Percentiles rank a stretch among this genome's conserved stretches.
Evolutionary conservation across 2,888 invertebrate species (phyloP).

Genomic region (Amblyteles armatorius): DNA sequence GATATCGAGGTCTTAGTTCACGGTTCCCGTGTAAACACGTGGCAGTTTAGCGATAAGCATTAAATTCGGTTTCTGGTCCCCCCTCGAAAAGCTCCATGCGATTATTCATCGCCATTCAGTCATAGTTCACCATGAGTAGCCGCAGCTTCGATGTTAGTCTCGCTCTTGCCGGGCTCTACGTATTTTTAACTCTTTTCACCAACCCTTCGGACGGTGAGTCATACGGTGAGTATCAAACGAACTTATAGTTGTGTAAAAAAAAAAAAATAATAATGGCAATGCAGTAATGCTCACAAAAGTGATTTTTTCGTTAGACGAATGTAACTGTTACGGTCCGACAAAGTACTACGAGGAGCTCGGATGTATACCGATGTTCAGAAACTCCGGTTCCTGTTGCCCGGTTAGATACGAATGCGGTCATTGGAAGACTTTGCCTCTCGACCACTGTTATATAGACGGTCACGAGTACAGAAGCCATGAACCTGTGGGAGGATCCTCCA

Average conservation of each 20-base stretch:
- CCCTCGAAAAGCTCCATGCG: background rate
- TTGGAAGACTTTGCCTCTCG: slow-evolving; percentile 62
- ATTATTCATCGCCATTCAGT: background rate
- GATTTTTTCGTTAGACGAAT: slow-evolving; percentile 50
- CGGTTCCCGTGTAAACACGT: background rate
- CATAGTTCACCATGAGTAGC: background rate
- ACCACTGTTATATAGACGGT: slow-evolving; percentile 76
- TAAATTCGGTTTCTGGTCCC: background rate
- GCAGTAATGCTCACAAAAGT: background rate
- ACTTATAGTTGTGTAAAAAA: background rate
- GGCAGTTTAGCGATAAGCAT: background rate
- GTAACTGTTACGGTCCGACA: slow-evolving; percentile 76
- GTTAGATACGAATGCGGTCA: slow-evolving; percentile 75
- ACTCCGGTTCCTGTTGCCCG: slow-evolving; percentile 74
- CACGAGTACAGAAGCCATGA: slow-evolving; percentile 73
- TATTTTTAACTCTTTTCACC: background rate
- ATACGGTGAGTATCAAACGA: background rate
- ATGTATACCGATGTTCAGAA: slow-evolving; percentile 74
- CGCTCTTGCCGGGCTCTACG: slow-evolving; percentile 3
- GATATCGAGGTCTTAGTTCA: background rate
- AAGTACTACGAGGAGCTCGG: slow-evolving; percentile 72
- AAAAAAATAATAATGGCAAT: background rate
- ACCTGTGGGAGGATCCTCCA: slow-evolving; percentile 62
- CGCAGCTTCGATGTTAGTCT: background rate
- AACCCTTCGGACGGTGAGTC: background rate